Evolutionary conservation across 2,113 vertebrate species (phyloP), one percentile per base, ranked within the genome.

Genomic region (Alouatta palliata): DNA sequence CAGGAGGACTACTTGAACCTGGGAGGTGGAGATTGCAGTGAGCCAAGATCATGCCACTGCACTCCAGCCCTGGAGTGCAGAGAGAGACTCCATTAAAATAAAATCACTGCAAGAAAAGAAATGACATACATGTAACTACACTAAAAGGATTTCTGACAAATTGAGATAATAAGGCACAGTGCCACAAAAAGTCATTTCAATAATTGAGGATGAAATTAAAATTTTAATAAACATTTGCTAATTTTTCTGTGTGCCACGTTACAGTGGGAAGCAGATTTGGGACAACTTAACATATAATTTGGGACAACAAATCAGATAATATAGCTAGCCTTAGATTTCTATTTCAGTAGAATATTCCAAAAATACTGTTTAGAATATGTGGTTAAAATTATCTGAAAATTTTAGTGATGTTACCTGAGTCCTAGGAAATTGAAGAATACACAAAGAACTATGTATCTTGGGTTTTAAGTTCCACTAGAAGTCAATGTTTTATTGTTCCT

Each of bases 171-270:
- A 93, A 92, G 64, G 92, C 77, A 95, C 40, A 84, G 4, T 87
- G 87, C 43, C 90, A 76, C 76, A 61, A 92, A 43, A 93, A 96
- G 70, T 93, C 54, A 90, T 90, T 96, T 93, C 90, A 94, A 96
- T 94, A 96, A 97, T 61, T 97, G 92, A 96, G 73, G 94, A 37
- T 93, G 68, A 97, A 96, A 94, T 97, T 95, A 92, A 97, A 97
- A 88, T 40, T 96, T 96, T 97, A 95, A 92, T 95, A 93, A 87
- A 13, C 16, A 71, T 94, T 94, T 95, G 95, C 71, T 96, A 70
- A 95, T 89, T 80, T 97, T 79, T 45, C 80, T 73, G 52, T 90
- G 70, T 96, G 90, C 87, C n/a, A 92, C 30, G n/a, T 94, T 93
- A 87, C 21, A 54, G 71, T 52, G 8, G 81, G 25, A 97, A 87